Evolutionary conservation across 2,797 vertebrate species (phyloP), one percentile per base, ranked within the genome.

Genomic region (Pithecia hirsuta): DNA sequence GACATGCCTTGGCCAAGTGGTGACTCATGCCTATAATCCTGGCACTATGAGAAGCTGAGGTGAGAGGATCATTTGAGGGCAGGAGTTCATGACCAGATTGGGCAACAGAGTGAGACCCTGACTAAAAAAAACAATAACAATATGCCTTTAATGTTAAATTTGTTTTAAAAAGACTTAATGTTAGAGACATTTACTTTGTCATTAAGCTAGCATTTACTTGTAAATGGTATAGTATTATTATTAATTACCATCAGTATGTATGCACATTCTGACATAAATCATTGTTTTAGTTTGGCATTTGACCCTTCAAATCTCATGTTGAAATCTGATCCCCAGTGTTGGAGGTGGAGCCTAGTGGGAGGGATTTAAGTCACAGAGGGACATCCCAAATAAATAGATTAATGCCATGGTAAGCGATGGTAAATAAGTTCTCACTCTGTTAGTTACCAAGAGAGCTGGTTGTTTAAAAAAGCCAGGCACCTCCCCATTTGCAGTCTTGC

Each of bases 221-320:
- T n/a, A 76, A 91, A 91, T 59, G 24, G 39, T 55, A 93, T 70
- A 94, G 76, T 76, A 75, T 39, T 79, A 8, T 89, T 41, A 92
- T 67, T 39, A 93, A 67, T 61, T 85, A 90, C 30, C 44, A 88
- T 83, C 89, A 96, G 11, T 87, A 84, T 74, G 30, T n/a, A n/a
- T 36, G 19, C 10, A 92, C 91, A 57, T 75, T 88, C n/a, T 88
- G 79, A 91, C 30, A 90, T 75, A 94, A 67, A 90, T 44, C 14
- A 4, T 76, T 46, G 41, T 28, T 76, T 44, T 46, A 28, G 13
- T 46, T 76, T 76, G 14, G 74, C 44, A 76, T 76, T 76, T 76
- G 41, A 76, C 26, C 74, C 74, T 55, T 55, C 52, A 55, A 55
- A 55, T 55, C 52, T 20, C 52, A 22, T 22, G 19, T 55, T 55